Percentiles rank a stretch among this genome's conserved stretches.
Conservation (phyloP, 2,113 vertebrate species). For the Corynorhinus townsendii region DNA sequence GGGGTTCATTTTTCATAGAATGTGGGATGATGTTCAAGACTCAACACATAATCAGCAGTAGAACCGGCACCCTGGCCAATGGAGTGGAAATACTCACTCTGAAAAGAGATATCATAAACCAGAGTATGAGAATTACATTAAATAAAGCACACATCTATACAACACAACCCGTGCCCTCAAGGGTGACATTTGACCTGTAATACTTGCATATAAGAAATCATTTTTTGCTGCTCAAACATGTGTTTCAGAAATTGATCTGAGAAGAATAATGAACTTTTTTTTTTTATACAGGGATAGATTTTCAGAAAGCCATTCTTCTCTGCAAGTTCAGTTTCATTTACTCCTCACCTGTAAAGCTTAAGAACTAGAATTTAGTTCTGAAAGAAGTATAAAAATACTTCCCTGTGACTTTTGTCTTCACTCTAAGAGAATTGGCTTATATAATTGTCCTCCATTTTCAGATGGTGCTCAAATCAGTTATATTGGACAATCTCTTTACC, state of each 20-base stretch:
- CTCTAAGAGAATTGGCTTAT: background rate
- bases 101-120: slow-evolving; percentile 35
- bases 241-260: slow-evolving; percentile 14
- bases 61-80: slow-evolving; percentile 14
- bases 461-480: background rate
- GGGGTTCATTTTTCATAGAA: slow-evolving; percentile 28
- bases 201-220: slow-evolving; percentile 9
- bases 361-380: background rate
- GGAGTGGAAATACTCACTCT: slow-evolving; percentile 39
- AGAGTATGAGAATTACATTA: slow-evolving; percentile 45
- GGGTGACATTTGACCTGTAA: slow-evolving; percentile 15
- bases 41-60: slow-evolving; percentile 11
- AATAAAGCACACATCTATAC: slow-evolving; percentile 8
- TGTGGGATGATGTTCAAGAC: slow-evolving; percentile 17
- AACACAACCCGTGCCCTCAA: slow-evolving; percentile 15
- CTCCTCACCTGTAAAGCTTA: background rate
- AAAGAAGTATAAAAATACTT: background rate
- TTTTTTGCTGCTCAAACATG: slow-evolving; percentile 10
- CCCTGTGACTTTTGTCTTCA: background rate
- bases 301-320: slow-evolving; percentile 1
- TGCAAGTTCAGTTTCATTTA: background rate
- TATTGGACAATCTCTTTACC: background rate
- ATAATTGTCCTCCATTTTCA: background rate
- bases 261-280: background rate
- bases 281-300: background rate